Conservation (phyloP, 2,888 invertebrate species). For the Morpho helenor region DNA sequence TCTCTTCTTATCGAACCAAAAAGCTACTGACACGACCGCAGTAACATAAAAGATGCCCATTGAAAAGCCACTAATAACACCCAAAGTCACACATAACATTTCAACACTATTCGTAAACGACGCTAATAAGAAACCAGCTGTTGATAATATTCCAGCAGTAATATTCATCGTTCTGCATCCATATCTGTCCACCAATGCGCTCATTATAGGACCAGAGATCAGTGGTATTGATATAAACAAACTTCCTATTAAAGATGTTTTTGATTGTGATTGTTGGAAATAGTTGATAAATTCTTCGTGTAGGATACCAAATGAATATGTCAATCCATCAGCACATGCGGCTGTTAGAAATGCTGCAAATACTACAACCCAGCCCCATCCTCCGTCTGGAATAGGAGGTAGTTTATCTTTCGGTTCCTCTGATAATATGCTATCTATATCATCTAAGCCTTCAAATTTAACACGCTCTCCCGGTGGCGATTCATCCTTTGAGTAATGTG, state of each 20-base stretch:
- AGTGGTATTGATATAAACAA: slow-evolving; percentile 94
- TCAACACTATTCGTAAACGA: slow-evolving; percentile 84
- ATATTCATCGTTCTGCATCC: slow-evolving; percentile 88
- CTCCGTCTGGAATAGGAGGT: slow-evolving; percentile 87
- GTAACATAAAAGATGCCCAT: slow-evolving; percentile 92
- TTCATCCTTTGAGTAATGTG: slow-evolving; percentile 39
- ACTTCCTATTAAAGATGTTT: slow-evolving; percentile 93
- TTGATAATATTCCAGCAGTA: slow-evolving; percentile 84
- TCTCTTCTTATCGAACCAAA: slow-evolving; percentile 93
- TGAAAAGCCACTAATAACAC: slow-evolving; percentile 89
- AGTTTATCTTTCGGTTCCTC: slow-evolving; percentile 57
- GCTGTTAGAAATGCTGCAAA: slow-evolving; percentile 90
- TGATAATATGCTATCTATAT: slow-evolving; percentile 64
- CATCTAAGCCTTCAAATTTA: slow-evolving; percentile 69
- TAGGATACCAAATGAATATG: slow-evolving; percentile 94
- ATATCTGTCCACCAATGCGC: slow-evolving; percentile 89
- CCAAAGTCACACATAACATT: slow-evolving; percentile 89
- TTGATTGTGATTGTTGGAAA: slow-evolving; percentile 88
- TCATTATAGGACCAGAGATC: slow-evolving; percentile 89
- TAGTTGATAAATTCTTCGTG: slow-evolving; percentile 88
- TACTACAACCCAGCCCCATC: slow-evolving; percentile 95
- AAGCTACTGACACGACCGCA: slow-evolving; percentile 93
- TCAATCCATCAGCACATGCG: slow-evolving; percentile 93
- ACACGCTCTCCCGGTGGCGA: slow-evolving; percentile 55
- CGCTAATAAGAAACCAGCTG: slow-evolving; percentile 86